A percentile compares a stretch with the other conserved stretches of the same genome.
Evolutionary conservation across 2,888 invertebrate genomes (phyloP).

Genomic region (Conomelus anceps): DNA sequence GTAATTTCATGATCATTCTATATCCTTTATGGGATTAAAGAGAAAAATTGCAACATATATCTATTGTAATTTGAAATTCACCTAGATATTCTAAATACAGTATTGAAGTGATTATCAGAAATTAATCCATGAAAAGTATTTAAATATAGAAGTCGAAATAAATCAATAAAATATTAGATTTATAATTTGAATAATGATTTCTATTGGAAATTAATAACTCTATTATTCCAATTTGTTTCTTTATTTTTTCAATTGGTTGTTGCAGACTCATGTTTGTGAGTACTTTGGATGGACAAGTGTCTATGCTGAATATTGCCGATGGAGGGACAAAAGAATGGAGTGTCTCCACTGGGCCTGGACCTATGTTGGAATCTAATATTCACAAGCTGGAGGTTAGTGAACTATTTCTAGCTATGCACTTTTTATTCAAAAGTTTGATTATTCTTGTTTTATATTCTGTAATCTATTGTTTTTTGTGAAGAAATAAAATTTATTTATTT

Average conservation of each 20-base stretch:
- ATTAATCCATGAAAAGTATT: no score
- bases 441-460: not conserved
- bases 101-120: no score
- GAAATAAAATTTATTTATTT: constrained; percentile 10
- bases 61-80: no score
- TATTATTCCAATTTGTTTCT: not conserved
- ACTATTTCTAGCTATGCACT: not conserved
- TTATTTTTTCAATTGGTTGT: not conserved
- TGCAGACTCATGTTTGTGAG: constrained; percentile 72
- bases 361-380: constrained; percentile 81
- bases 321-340: constrained; percentile 71
- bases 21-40: no score
- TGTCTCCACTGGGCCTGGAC: constrained; percentile 63
- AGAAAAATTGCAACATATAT: no score
- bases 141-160: no score
- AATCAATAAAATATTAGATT: no score
- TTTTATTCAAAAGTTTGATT: no score
- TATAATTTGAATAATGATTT: no score
- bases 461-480: constrained; percentile 1
- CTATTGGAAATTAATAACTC: no score
- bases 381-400: constrained; percentile 70
- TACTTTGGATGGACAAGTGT: constrained; percentile 82
- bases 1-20: no score
- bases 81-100: no score
- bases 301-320: constrained; percentile 65